Evolutionary conservation across 2,797 vertebrate genomes (phyloP).

Genomic region (Geotrypetes seraphini): DNA sequence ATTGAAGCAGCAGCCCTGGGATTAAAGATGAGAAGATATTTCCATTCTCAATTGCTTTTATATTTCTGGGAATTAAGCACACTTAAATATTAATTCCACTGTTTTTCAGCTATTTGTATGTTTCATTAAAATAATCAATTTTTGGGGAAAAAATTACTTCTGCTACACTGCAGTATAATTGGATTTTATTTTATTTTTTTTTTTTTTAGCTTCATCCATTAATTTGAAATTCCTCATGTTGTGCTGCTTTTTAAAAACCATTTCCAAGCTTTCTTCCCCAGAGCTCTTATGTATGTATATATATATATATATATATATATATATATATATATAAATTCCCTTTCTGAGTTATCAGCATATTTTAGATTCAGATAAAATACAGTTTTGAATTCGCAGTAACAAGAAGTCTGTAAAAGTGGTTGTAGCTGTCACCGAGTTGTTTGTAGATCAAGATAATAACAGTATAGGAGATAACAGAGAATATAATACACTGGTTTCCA

Average conservation of each 20-base stretch:
- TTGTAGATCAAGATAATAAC: conserved; percentile 54
- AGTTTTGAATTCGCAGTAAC: conserved; percentile 47
- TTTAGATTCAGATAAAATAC: conserved; percentile 45
- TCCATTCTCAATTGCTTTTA: rapidly evolving
- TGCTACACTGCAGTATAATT: conserved; percentile 29
- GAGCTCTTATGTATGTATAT: no score
- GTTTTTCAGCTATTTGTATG: conserved; percentile 29
- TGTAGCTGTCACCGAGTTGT: conserved; percentile 41
- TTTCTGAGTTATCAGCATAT: no score
- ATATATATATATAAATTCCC: no score
- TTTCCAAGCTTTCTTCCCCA: no score
- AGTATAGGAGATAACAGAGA: conserved; percentile 45
- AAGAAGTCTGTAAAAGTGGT: conserved; percentile 42
- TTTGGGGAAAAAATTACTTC: conserved; percentile 37
- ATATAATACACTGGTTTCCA: conserved; percentile 42
- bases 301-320: no score
- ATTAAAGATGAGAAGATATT: rapidly evolving
- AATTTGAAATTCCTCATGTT: conserved; percentile 36
- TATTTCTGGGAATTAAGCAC: background rate
- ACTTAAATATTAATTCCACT: background rate
- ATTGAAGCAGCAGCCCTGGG: no score
- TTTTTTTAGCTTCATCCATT: conserved; percentile 31
- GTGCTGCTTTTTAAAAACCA: no score
- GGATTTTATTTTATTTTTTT: no score
- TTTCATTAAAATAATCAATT: conserved; percentile 39